phyloP scores from a whole-genome alignment of 2,113 vertebrate genomes.

The Pelusios castaneus region DNA sequence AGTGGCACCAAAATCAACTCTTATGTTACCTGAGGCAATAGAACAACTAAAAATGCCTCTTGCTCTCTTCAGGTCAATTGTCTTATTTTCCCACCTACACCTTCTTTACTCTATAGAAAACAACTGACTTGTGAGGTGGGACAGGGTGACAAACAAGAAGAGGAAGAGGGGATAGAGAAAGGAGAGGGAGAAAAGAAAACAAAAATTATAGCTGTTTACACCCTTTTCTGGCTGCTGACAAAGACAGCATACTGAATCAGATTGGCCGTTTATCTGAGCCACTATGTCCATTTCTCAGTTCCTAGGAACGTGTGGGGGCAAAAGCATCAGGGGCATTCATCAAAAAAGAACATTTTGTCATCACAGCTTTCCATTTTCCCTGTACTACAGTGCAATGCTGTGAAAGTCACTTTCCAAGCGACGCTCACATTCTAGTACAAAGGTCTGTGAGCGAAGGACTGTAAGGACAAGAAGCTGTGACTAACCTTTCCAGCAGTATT shows the following conservation, averaged over 20 bases:
- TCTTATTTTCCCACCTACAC: not conserved
- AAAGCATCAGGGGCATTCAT: not conserved
- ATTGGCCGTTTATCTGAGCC: not conserved
- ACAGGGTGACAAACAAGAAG: not conserved
- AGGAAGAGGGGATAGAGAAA: not conserved
- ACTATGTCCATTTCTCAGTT: not conserved
- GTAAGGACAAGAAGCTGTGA: not conserved
- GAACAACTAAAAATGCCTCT: not conserved
- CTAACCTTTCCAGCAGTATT: not conserved
- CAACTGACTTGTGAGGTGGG: not conserved
- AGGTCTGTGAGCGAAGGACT: rapidly evolving
- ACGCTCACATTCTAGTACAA: rapidly evolving
- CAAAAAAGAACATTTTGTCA: not conserved
- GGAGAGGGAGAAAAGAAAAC: not conserved
- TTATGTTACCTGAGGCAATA: not conserved
- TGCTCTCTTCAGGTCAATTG: not conserved
- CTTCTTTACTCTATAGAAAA: not conserved
- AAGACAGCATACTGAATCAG: not conserved
- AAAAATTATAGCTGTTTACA: not conserved
- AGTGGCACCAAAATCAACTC: not conserved
- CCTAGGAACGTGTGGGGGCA: not conserved
- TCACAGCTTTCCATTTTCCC: rapidly evolving
- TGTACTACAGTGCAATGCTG: rapidly evolving
- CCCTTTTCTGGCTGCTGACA: not conserved
- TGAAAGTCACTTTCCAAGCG: not conserved